Evolutionary conservation across 2,888 invertebrate species (phyloP).

Genomic region (Mimumesa dahlbomi): DNA sequence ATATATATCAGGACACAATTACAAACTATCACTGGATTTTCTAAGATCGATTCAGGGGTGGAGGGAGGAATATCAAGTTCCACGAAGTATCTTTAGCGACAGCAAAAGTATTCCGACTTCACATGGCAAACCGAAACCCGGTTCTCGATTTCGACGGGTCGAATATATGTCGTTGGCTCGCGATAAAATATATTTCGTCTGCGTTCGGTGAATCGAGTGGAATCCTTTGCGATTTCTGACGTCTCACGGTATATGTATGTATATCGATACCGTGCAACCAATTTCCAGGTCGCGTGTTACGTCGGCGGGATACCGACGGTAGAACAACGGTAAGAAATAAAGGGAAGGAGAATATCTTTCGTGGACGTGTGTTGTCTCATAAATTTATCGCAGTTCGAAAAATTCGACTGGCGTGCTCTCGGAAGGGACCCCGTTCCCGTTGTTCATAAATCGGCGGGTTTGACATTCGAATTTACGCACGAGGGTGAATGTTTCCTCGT

Average conservation of each 20-base stretch:
- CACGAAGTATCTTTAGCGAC: background rate
- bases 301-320: no score
- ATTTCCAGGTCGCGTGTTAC: slow-evolving; percentile 20
- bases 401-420: background rate
- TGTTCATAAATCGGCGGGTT: slow-evolving; percentile 12
- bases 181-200: background rate
- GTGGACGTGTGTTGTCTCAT: background rate
- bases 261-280: slow-evolving; percentile 11
- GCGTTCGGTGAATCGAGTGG: background rate
- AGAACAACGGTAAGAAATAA: no score
- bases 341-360: no score
- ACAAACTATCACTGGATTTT: no score
- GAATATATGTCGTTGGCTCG: slow-evolving; percentile 1
- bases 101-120: no score
- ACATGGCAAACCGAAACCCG: no score
- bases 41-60: no score
- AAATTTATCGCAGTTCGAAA: slow-evolving; percentile 31
- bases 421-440: background rate
- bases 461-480: background rate
- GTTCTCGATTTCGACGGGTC: background rate
- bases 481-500: slow-evolving; percentile 1
- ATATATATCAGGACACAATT: no score
- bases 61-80: background rate
- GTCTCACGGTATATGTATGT: background rate
- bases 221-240: slow-evolving; percentile 13